Base-by-base conservation (phyloP, 2,113 vertebrate genomes). In the Dasyurus viverrinus region DNA sequence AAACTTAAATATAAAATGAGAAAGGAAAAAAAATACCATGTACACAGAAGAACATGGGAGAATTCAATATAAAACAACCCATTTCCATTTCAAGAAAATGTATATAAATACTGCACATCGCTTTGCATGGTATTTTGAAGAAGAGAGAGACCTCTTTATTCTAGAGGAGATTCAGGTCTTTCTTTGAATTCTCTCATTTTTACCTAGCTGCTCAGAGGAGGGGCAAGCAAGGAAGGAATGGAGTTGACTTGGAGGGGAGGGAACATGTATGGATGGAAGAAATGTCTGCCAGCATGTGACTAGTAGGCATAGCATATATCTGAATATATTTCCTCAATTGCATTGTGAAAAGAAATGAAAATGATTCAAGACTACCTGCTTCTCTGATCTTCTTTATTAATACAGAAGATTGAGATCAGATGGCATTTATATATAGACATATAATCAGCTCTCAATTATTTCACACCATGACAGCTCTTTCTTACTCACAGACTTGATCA, bases 361-460 rank as follows among this genome's bases (percentile, higher is more conserved):
- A 84, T 84, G 68, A 84, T 23, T 84, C 68, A n/a, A 84, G 19
- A 84, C 68, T 84, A 42, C n/a, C n/a, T 84, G n/a, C n/a, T 23
- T 6, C 68, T 84, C n/a, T 84, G n/a, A 84, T 84, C n/a, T 42
- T n/a, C 68, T 84, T 42, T 42, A 84, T 84, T 84, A 84, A 42
- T 84, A 84, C 42, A 84, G 68, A 8, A 84, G 68, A 84, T 42
- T 84, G 68, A 42, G 68, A 84, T 84, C 68, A 84, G n/a, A 84
- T 84, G 68, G 36, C 68, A 42, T 42, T 84, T 84, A 84, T 84
- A 84, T 84, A 84, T 84, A 84, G 68, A 22, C 36, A 42, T 84
- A 84, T 84, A 84, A 84, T 84, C n/a, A 84, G 22, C n/a, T 84
- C n/a, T 84, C 68, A 84, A 84, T 84, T 84, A 84, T 84, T 76